These are phyloP conservation scores for Erebia aethiops DNA, from an alignment of 2,888 invertebrate species.

Conservation along the genomic window DNA sequence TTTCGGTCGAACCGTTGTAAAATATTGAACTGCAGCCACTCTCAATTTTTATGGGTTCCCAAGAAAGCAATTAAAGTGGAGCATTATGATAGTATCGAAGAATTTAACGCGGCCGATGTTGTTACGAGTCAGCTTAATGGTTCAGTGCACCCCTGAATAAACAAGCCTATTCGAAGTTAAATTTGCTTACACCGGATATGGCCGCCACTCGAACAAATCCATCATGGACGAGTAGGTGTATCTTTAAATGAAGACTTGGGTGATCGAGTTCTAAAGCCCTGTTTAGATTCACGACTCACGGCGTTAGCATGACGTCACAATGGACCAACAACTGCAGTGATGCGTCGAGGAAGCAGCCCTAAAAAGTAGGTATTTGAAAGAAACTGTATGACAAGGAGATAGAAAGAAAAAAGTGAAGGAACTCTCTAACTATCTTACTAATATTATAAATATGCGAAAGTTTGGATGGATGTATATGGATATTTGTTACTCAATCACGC, in stretches of 20 bases:
- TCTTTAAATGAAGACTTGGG: slow-evolving; percentile 65
- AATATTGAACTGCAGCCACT: slow-evolving; percentile 72
- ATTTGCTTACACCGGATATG: slow-evolving; percentile 81
- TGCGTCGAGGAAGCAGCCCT: no score
- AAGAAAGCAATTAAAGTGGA: slow-evolving; percentile 78
- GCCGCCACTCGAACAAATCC: slow-evolving; percentile 76
- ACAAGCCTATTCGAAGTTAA: slow-evolving; percentile 77
- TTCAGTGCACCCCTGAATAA: slow-evolving; percentile 82
- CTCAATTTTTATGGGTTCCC: slow-evolving; percentile 74
- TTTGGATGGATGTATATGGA: no score
- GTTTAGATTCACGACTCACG: no score
- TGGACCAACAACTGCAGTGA: no score
- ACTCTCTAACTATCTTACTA: no score
- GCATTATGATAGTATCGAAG: slow-evolving; percentile 79
- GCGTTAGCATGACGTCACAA: no score
- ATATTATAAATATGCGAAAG: no score
- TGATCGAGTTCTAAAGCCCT: slow-evolving; percentile 39
- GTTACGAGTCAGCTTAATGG: slow-evolving; percentile 73
- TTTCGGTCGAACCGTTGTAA: slow-evolving; percentile 57
- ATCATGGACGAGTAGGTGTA: slow-evolving; percentile 50
- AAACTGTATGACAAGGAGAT: no score
- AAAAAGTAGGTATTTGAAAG: no score
- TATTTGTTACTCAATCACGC: no score
- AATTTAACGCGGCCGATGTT: slow-evolving; percentile 76
- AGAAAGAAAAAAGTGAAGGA: no score